Conservation (phyloP, 1,140 invertebrate genomes). For the Meloidogyne hapla region DNA sequence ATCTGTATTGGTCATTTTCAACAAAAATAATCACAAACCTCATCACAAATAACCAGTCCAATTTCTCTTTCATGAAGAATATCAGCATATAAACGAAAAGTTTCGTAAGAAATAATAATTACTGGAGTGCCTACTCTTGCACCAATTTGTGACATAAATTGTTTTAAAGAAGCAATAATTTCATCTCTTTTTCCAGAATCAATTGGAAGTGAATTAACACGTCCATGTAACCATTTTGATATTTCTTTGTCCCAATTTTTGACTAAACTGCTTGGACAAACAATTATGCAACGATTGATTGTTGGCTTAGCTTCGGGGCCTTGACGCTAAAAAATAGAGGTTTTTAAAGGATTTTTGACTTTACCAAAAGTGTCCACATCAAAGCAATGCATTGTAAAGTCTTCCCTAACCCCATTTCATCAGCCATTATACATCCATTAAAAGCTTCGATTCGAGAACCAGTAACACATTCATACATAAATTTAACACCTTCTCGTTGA, state of each 20-base stretch:
- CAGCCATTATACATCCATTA: conserved; percentile 59
- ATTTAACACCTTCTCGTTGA: conserved; percentile 97
- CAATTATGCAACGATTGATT: conserved; percentile 88
- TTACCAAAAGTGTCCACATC: conserved; percentile 87
- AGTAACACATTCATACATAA: conserved; percentile 99
- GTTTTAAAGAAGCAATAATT: conserved; percentile 61
- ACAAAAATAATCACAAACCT: conserved; percentile 68
- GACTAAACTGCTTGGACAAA: conserved; percentile 92
- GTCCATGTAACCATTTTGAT: conserved; percentile 85
- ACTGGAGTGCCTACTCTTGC: conserved; percentile 79
- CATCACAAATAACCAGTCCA: conserved; percentile 93
- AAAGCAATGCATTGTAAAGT: conserved; percentile 96
- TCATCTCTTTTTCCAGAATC: conserved; percentile 59
- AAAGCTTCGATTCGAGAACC: conserved; percentile 80
- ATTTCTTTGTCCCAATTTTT: conserved; percentile 99
- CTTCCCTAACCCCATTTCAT: conserved; percentile 76
- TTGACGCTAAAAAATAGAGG: conserved; percentile 65
- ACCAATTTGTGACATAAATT: conserved; percentile 66
- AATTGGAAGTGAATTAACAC: conserved; percentile 76
- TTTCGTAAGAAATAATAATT: conserved; percentile 97
- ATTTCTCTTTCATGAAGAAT: conserved; percentile 86
- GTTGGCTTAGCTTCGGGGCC: conserved; percentile 73
- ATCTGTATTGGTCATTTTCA: background rate
- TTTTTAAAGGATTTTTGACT: conserved; percentile 67
- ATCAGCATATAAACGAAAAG: conserved; percentile 86